phyloP scores from a whole-genome alignment of 2,113 vertebrate genomes.

The Porphyrio hochstetteri region DNA sequence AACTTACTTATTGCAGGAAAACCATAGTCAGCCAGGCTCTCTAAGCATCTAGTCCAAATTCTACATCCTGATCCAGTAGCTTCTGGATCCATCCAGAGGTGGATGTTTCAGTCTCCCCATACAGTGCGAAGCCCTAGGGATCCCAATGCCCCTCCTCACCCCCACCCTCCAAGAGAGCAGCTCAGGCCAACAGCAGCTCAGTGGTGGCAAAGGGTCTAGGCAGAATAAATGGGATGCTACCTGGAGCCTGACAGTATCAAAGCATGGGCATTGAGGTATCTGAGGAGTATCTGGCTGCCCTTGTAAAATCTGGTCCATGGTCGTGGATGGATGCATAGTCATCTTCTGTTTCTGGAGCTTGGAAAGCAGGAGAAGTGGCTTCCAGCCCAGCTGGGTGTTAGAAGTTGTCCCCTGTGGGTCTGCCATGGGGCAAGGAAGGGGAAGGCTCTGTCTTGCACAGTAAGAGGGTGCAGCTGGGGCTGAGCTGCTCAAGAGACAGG shows the following conservation, averaged over 20 bases:
- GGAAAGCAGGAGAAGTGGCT: not conserved
- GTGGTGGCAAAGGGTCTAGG: not conserved
- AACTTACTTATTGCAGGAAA: not conserved
- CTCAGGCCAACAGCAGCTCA: not conserved
- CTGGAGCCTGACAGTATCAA: not conserved
- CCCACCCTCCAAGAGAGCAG: not conserved
- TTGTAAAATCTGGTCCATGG: not conserved
- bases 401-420: not conserved
- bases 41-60: not conserved
- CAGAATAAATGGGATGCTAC: not conserved
- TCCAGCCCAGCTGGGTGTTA: not conserved
- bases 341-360: not conserved
- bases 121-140: not conserved
- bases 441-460: not conserved
- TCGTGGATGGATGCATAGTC: too few relatives aligned
- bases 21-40: not conserved
- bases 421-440: not conserved
- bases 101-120: not conserved
- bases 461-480: fast-evolving
- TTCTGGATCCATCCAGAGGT: not conserved
- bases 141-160: fast-evolving
- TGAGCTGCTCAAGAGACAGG: not conserved
- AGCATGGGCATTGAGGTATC: not conserved
- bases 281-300: not conserved
- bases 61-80: not conserved